Evolutionary conservation across 2,113 vertebrate genomes (phyloP).

Genomic region (Aphyosemion australe): DNA sequence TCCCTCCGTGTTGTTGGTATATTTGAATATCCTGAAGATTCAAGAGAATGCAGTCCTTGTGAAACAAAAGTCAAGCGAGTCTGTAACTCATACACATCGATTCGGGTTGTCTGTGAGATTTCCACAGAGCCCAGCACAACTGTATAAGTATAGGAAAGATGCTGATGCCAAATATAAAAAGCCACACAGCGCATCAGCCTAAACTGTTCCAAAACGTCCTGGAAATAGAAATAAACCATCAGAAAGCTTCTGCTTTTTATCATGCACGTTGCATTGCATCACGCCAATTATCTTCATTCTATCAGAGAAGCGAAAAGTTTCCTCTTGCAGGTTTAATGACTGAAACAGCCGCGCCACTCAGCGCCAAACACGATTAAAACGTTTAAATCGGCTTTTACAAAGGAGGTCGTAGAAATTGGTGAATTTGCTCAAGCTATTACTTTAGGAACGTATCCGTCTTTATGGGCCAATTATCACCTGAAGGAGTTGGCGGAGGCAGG

Average conservation of each 20-base stretch:
- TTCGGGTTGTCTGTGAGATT: slow-evolving; percentile 3
- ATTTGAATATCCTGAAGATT: neutral
- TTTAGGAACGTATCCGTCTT: slow-evolving; percentile 72
- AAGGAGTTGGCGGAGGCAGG: slow-evolving; percentile 58
- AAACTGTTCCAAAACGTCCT: slow-evolving; percentile 42
- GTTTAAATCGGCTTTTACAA: slow-evolving; percentile 53
- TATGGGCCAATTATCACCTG: slow-evolving; percentile 76
- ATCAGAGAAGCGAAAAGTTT: slow-evolving; percentile 62
- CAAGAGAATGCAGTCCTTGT: too few species aligned
- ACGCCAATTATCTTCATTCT: slow-evolving; percentile 54
- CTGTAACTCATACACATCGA: neutral
- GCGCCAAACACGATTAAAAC: slow-evolving; percentile 59
- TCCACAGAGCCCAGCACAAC: slow-evolving; percentile 27
- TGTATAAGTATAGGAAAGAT: slow-evolving; percentile 21
- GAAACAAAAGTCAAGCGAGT: neutral
- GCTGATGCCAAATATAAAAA: slow-evolving; percentile 47
- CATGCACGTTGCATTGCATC: slow-evolving; percentile 50
- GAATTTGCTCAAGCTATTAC: slow-evolving; percentile 54
- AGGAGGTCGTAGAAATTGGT: slow-evolving; percentile 40
- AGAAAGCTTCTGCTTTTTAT: slow-evolving; percentile 42
- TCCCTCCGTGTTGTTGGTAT: neutral
- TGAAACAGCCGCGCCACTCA: slow-evolving; percentile 45
- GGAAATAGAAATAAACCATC: slow-evolving; percentile 62
- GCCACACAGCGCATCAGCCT: slow-evolving; percentile 30
- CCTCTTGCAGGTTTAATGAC: slow-evolving; percentile 46